Evolutionary conservation across 1,140 invertebrate genomes (phyloP).

Genomic region (Cotesia chilonis): DNA sequence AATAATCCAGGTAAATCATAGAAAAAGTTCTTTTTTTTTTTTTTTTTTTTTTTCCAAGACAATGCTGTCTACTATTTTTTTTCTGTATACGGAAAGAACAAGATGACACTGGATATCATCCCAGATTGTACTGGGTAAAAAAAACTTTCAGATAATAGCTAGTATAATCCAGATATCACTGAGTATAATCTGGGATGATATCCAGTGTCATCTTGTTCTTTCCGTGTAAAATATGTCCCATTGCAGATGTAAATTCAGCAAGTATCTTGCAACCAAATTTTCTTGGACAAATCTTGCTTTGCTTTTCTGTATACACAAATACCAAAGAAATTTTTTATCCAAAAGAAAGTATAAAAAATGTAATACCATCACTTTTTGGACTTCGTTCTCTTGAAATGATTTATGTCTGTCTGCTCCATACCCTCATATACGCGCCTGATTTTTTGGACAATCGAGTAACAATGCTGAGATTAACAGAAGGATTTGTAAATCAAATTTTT

Average conservation of each 20-base stretch:
- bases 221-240: neutral
- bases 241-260: neutral
- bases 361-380: constrained; percentile 56
- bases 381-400: constrained; percentile 62
- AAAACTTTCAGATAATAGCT: no score
- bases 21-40: neutral
- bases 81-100: no score
- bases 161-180: no score
- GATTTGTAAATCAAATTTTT: constrained; percentile 54
- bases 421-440: constrained; percentile 51
- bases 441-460: constrained; percentile 51
- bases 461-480: constrained; percentile 50
- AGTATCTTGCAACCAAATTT: neutral
- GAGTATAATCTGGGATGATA: no score
- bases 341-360: constrained; percentile 35
- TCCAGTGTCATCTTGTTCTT: no score
- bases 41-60: neutral
- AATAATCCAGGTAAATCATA: neutral
- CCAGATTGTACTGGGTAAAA: no score
- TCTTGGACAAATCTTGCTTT: neutral
- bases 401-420: constrained; percentile 63
- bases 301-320: constrained; percentile 9
- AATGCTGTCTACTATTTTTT: neutral
- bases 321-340: constrained; percentile 7
- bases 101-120: no score